Conservation (phyloP, 2,797 vertebrate genomes). For the Eulemur rubriventer region DNA sequence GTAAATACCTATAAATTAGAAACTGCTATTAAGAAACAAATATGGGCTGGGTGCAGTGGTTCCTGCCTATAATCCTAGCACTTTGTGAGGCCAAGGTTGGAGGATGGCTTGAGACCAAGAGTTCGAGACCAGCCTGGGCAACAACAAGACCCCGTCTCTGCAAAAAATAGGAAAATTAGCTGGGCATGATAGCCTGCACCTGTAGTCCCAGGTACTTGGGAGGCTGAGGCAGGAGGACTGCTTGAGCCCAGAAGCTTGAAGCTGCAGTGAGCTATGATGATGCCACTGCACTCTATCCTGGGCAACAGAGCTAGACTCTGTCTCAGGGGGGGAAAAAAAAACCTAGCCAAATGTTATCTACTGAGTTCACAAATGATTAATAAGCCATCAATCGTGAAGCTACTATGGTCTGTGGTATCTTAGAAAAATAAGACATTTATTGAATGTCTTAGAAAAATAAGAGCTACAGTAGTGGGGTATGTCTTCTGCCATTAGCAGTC, state of each 20-base stretch:
- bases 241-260: neutral
- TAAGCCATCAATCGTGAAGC: neutral
- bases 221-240: neutral
- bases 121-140: too few relatives aligned
- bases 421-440: neutral
- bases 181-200: neutral
- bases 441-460: conserved; percentile 17
- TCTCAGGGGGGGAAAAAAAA: neutral
- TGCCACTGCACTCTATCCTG: neutral
- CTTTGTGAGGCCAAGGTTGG: too few relatives aligned
- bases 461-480: neutral
- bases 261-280: neutral
- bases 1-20: neutral
- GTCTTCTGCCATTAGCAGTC: neutral
- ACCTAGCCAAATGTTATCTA: conserved; percentile 4
- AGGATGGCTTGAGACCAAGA: too few relatives aligned
- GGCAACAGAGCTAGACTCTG: neutral
- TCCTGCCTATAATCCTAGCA: too few relatives aligned
- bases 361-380: conserved; percentile 38
- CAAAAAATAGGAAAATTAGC: neutral
- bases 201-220: neutral
- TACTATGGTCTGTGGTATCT: neutral
- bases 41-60: too few relatives aligned
- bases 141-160: too few relatives aligned
- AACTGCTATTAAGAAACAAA: neutral